A percentile compares a stretch with the other conserved stretches of the same genome.
These are phyloP conservation scores for Tenebrio molitor DNA, from an alignment of 1,140 invertebrate species.

Conservation along the genomic window DNA sequence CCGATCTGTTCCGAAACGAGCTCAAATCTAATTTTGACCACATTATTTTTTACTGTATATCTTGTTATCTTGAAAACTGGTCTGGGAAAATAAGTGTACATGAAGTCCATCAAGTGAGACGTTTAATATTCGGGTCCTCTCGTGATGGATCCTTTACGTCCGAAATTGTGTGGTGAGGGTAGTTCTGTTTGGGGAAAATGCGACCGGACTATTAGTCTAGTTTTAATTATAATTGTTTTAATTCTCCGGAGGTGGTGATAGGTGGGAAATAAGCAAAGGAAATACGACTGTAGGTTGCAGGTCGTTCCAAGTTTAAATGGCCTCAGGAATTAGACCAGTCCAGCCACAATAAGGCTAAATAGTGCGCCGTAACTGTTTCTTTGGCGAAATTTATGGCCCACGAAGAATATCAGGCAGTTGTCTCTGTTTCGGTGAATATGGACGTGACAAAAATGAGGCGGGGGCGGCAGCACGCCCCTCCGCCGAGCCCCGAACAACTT, in stretches of 20 bases:
- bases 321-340: conserved; percentile 44
- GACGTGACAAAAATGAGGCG: conserved; percentile 31
- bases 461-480: not conserved
- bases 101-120: no score
- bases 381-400: conserved; percentile 40
- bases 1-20: no score
- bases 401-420: conserved; percentile 35
- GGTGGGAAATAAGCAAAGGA: conserved; percentile 33
- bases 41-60: no score
- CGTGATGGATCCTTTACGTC: no score
- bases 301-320: conserved; percentile 43
- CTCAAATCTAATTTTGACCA: no score
- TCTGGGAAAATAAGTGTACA: no score
- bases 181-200: no score
- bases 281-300: conserved; percentile 25
- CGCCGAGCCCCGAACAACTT: conserved; percentile 23
- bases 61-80: no score
- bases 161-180: no score
- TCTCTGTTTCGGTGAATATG: conserved; percentile 30
- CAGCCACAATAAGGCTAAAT: conserved; percentile 43
- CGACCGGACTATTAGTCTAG: not conserved
- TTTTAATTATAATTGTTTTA: conserved; percentile 33
- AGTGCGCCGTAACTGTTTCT: conserved; percentile 42
- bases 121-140: no score
- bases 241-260: conserved; percentile 29